These are phyloP conservation scores for Andricus grossulariae DNA, from an alignment of 1,140 invertebrate genomes.

Conservation along the genomic window DNA sequence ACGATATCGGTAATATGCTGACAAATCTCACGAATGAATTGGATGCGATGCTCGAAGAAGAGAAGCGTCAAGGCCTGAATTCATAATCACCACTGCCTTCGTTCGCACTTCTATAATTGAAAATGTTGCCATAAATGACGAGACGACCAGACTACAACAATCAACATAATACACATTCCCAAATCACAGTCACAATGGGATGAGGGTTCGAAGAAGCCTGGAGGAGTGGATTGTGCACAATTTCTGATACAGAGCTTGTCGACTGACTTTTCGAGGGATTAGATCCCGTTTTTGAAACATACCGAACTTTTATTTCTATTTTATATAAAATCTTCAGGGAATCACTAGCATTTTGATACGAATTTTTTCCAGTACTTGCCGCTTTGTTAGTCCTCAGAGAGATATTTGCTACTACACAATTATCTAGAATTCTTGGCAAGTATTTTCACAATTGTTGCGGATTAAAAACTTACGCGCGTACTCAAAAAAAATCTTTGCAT, in stretches of 20 bases:
- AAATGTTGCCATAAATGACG: constrained; percentile 57
- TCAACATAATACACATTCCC: constrained; percentile 21
- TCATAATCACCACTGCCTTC: constrained; percentile 66
- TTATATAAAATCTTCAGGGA: constrained; percentile 6
- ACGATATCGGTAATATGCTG: constrained; percentile 97
- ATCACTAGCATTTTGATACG: too few species aligned
- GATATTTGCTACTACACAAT: constrained; percentile 8
- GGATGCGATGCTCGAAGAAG: constrained; percentile 95
- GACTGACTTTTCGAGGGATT: constrained; percentile 38
- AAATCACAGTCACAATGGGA: constrained; percentile 1
- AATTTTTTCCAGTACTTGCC: too few species aligned
- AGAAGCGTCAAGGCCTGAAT: constrained; percentile 87
- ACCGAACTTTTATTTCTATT: constrained; percentile 27
- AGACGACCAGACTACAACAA: constrained; percentile 20
- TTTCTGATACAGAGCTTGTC: constrained; percentile 33
- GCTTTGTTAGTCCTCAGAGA: too few species aligned
- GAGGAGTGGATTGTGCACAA: constrained; percentile 39
- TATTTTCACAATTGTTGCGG: not conserved
- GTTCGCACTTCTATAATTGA: constrained; percentile 51
- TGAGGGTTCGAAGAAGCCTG: constrained; percentile 18
- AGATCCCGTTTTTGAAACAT: constrained; percentile 20
- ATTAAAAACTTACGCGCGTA: constrained; percentile 18
- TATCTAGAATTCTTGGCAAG: not conserved
- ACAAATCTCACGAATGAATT: constrained; percentile 95
- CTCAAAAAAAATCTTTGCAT: constrained; percentile 8